These are phyloP conservation scores for Riparia riparia DNA, from an alignment of 2,113 vertebrate genomes.

Conservation along the genomic window DNA sequence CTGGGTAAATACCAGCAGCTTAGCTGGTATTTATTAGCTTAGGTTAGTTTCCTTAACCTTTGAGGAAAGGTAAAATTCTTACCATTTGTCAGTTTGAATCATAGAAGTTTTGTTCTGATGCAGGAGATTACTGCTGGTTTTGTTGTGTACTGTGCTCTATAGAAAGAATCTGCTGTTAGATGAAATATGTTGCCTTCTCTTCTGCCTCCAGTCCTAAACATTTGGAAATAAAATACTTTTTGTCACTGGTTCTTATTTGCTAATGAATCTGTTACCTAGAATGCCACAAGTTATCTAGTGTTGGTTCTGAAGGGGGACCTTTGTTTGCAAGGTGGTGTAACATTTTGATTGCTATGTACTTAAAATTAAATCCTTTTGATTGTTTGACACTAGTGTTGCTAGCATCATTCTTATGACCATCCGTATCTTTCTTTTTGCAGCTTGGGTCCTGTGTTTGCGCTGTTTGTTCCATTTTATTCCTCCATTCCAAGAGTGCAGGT, in stretches of 20 bases:
- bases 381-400: neutral
- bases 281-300: neutral
- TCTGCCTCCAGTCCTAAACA: neutral
- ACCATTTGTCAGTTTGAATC: neutral
- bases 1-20: neutral
- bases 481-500: constrained; percentile 92
- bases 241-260: neutral
- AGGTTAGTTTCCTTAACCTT: neutral
- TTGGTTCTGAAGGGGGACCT: neutral
- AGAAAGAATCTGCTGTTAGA: neutral
- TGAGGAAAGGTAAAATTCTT: neutral
- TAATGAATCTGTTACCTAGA: neutral
- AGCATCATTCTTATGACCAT: neutral
- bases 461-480: constrained; percentile 95
- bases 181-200: neutral
- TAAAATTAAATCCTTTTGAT: neutral
- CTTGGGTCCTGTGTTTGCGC: constrained; percentile 90
- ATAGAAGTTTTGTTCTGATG: neutral
- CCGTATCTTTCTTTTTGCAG: constrained; percentile 77
- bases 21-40: too few relatives aligned
- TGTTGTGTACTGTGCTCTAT: neutral
- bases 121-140: neutral
- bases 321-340: neutral
- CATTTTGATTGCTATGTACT: neutral
- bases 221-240: neutral